These are phyloP conservation scores for Tachysurus fulvidraco DNA, from an alignment of 2,113 vertebrate genomes.

Conservation along the genomic window DNA sequence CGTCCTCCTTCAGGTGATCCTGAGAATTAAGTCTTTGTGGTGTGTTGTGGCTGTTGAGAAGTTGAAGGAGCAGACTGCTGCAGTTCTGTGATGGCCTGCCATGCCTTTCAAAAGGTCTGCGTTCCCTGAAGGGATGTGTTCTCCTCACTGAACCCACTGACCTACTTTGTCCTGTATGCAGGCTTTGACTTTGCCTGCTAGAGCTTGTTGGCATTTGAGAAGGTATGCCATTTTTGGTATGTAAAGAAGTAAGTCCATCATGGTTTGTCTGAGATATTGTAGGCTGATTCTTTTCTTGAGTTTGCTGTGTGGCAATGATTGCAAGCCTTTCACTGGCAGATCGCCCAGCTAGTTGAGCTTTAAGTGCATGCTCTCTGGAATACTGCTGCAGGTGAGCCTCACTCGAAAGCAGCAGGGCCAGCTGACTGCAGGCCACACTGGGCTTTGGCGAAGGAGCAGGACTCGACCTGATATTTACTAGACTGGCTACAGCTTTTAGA, in stretches of 20 bases:
- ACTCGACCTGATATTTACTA: constrained; percentile 84
- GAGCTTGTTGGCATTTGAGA: constrained; percentile 63
- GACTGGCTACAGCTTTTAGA: constrained; percentile 83
- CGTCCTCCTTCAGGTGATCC: constrained; percentile 68
- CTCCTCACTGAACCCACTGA: constrained; percentile 62
- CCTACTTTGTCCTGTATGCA: constrained; percentile 68
- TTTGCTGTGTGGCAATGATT: constrained; percentile 78
- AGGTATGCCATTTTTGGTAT: constrained; percentile 71
- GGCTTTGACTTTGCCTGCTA: constrained; percentile 64
- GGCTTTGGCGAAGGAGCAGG: constrained; percentile 83
- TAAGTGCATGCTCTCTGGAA: constrained; percentile 85
- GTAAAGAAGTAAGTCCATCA: constrained; percentile 74
- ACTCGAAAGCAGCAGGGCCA: constrained; percentile 84
- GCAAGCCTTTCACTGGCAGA: constrained; percentile 84
- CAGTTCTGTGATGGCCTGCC: constrained; percentile 76
- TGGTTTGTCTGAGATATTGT: constrained; percentile 67
- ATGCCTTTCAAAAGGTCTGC: constrained; percentile 74
- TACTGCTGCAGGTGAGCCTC: constrained; percentile 89
- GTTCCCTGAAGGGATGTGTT: constrained; percentile 72
- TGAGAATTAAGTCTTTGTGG: constrained; percentile 71
- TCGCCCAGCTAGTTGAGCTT: constrained; percentile 81
- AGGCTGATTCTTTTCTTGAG: constrained; percentile 77
- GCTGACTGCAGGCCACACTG: constrained; percentile 86
- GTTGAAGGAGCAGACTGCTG: constrained; percentile 83
- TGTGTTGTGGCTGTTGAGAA: constrained; percentile 83